Base-by-base conservation (phyloP, 1,140 invertebrate species). In the Drosophila takahashii region DNA sequence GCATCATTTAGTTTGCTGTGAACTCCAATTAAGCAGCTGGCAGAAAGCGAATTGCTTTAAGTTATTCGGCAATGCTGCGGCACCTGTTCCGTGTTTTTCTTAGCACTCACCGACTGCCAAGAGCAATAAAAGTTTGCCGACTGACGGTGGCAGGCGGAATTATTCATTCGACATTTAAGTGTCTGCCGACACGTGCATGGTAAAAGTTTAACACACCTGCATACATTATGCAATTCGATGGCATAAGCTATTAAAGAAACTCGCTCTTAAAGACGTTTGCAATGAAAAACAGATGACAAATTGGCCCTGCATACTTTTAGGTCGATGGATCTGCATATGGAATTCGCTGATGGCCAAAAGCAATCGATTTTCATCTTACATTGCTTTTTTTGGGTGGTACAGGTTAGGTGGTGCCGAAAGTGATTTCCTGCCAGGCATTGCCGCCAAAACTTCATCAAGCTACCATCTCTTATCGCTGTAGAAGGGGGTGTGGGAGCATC, bases 131-230 rank as follows among this genome's bases (percentile, higher is more conserved):
- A 87, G 58, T 75, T 86, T 76, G 57, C 37, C 36, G 53, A 45
- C 54, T 70, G 50, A 47, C 47, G 54, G 75, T 76, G 81, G 78
- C 81, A 66, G 57, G 65, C 65, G 80, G 87, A 89, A 89, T 89
- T 84, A 89, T 89, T 89, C 84, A 89, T 90, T 89, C 79, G 77
- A 84, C 72, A 71, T 84, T 89, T 87, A 90, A 89, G 84, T 90
- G 67, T 84, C 73, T 79, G 80, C 59, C 66, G 65, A 54, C 42
- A 64, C 77, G 71, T 67, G 83, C 75, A 86, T 83, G 69, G 84
- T 74, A 89, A 87, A 87, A 87, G 79, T 87, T 87, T 87, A 77
- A 73, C 69, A 56, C 50, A 75, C 34, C 70, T 62, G 70, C 58
- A 54, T 66, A 50, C 41, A 70, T 70, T 76, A 75, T 26, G 29